A percentile compares a stretch with the other conserved stretches of the same genome.
Evolutionary conservation across 1,140 invertebrate genomes (phyloP).

Genomic region (Drosophila pruinosa): DNA sequence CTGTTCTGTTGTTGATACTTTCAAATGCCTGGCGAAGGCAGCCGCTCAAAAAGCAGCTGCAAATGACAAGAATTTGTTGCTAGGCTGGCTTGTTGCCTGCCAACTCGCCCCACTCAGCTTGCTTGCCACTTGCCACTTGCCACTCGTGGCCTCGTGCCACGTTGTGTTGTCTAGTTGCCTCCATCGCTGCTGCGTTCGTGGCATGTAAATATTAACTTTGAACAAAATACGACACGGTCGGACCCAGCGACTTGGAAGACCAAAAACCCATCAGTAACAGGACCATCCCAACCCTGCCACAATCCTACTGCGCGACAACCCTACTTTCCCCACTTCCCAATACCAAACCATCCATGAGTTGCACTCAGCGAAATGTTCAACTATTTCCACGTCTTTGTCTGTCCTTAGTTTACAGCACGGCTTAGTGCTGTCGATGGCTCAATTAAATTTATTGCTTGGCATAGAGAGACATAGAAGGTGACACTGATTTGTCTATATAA

Average conservation of each 20-base stretch:
- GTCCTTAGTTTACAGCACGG: too few species aligned
- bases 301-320: too few species aligned
- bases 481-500: too few species aligned
- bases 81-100: slow-evolving; percentile 15
- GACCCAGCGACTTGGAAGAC: slow-evolving; percentile 33
- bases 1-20: slow-evolving; percentile 44
- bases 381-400: too few species aligned
- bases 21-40: slow-evolving; percentile 9
- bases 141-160: neutral
- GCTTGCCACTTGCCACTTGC: neutral
- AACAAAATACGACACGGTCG: slow-evolving; percentile 69
- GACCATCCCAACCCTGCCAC: neutral
- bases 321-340: too few species aligned
- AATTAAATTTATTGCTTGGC: too few species aligned
- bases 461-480: too few species aligned
- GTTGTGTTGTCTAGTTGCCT: neutral
- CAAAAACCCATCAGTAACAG: slow-evolving; percentile 23
- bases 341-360: neutral
- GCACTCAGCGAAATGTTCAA: slow-evolving; percentile 22
- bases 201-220: slow-evolving; percentile 81
- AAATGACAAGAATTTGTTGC: slow-evolving; percentile 80
- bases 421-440: too few species aligned
- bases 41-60: slow-evolving; percentile 60
- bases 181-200: slow-evolving; percentile 42
- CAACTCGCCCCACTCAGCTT: neutral